Evolutionary conservation across 2,888 invertebrate genomes (phyloP).

Genomic region (Caenorhabditis angaria): DNA sequence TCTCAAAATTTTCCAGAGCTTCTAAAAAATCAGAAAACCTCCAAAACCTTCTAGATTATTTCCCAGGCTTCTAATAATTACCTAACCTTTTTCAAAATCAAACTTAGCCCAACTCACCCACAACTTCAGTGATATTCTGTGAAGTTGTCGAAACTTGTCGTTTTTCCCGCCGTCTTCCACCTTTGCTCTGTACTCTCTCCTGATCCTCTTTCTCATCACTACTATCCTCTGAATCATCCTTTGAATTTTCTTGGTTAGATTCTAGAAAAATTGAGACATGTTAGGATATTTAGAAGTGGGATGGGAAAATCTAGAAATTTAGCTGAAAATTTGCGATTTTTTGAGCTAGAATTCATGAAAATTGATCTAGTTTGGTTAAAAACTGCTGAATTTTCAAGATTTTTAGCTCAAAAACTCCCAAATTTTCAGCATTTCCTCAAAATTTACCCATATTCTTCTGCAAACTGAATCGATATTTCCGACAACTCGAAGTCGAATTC

Average conservation of each 20-base stretch:
- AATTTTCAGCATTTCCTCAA: slow-evolving; percentile 11
- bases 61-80: too few relatives aligned
- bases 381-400: neutral
- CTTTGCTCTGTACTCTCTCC: slow-evolving; percentile 10
- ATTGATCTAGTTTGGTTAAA: too few relatives aligned
- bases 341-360: too few relatives aligned
- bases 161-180: slow-evolving; percentile 13
- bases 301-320: too few relatives aligned
- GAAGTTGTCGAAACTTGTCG: slow-evolving; percentile 2
- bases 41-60: too few relatives aligned
- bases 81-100: too few relatives aligned
- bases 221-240: neutral
- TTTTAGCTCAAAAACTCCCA: neutral
- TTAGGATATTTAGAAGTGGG: too few relatives aligned
- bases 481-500: slow-evolving; percentile 33
- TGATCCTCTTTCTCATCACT: slow-evolving; percentile 7
- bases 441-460: slow-evolving; percentile 20
- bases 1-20: too few relatives aligned
- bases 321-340: too few relatives aligned
- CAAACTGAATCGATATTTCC: slow-evolving; percentile 37
- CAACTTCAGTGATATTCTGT: neutral
- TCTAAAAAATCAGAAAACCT: too few relatives aligned
- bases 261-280: too few relatives aligned
- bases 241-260: neutral
- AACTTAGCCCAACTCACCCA: too few relatives aligned